Evolutionary conservation across 2,797 vertebrate species (phyloP).

Genomic region (Semotilus atromaculatus): DNA sequence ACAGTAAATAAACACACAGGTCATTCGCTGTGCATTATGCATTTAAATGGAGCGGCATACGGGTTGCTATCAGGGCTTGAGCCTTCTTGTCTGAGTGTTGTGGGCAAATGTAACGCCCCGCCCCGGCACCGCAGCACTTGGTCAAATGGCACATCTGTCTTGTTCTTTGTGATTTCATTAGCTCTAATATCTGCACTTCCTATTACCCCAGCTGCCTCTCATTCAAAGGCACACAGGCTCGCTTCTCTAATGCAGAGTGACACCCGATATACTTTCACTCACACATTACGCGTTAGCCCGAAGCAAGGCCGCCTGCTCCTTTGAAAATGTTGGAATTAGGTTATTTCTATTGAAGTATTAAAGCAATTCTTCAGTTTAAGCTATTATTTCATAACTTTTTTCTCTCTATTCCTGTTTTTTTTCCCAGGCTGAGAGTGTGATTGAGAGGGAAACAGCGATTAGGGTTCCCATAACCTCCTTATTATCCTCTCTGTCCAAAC

Average conservation of each 20-base stretch:
- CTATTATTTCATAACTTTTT: slow-evolving; percentile 86
- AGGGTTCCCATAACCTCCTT: slow-evolving; percentile 50
- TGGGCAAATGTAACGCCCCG: slow-evolving; percentile 77
- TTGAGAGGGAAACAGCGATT: slow-evolving; percentile 46
- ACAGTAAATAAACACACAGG: slow-evolving; percentile 53
- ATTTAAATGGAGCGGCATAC: slow-evolving; percentile 52
- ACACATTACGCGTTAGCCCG: slow-evolving; percentile 94
- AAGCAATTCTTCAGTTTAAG: slow-evolving; percentile 99
- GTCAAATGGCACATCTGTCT: slow-evolving; percentile 86
- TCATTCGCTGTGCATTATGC: slow-evolving; percentile 50
- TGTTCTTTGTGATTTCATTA: slow-evolving; percentile 93
- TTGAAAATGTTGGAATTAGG: slow-evolving; percentile 97
- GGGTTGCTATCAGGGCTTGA: slow-evolving; percentile 67
- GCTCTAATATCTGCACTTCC: slow-evolving; percentile 94
- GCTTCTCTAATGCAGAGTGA: slow-evolving; percentile 97
- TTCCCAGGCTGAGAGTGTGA: slow-evolving; percentile 62
- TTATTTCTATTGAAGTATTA: slow-evolving; percentile 99
- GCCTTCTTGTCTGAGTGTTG: slow-evolving; percentile 78
- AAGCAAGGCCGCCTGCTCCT: slow-evolving; percentile 91
- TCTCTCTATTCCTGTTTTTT: slow-evolving; percentile 57
- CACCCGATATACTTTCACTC: slow-evolving; percentile 95
- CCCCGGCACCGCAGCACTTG: slow-evolving; percentile 73
- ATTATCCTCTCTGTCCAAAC: slow-evolving; percentile 44
- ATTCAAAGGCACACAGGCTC: slow-evolving; percentile 89
- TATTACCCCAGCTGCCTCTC: slow-evolving; percentile 92